phyloP scores from a whole-genome alignment of 2,888 invertebrate genomes.

The Argyra leucocephala region DNA sequence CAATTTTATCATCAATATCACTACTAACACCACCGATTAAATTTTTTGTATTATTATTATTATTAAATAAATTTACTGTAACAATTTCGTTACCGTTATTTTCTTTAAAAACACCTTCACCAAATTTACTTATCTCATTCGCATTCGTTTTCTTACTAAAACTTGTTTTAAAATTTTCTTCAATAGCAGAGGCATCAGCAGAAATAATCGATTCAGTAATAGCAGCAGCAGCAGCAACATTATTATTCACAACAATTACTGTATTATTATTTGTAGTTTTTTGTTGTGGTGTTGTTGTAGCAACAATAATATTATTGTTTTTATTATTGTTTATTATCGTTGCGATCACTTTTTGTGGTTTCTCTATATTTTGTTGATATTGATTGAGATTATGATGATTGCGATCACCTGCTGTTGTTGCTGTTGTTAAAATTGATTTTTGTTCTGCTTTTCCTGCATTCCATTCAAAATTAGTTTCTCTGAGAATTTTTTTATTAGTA shows the following conservation, averaged over 20 bases:
- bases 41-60: not conserved
- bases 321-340: conserved; percentile 18
- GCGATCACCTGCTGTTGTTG: conserved; percentile 13
- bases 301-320: not conserved
- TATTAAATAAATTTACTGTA: conserved; percentile 12
- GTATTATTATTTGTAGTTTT: conserved; percentile 12
- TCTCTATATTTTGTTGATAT: conserved; percentile 20
- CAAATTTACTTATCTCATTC: conserved; percentile 8
- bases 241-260: conserved; percentile 13
- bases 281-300: not conserved
- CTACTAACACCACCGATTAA: not conserved
- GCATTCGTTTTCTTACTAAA: conserved; percentile 7
- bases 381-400: conserved; percentile 18
- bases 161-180: not conserved
- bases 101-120: conserved; percentile 15
- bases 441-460: conserved; percentile 25
- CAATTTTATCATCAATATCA: not conserved
- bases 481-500: not conserved
- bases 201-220: conserved; percentile 7
- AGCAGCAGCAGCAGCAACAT: conserved; percentile 15
- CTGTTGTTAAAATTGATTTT: not conserved
- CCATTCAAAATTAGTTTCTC: conserved; percentile 16
- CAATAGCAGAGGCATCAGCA: conserved; percentile 11
- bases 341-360: conserved; percentile 21
- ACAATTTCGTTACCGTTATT: conserved; percentile 21